Evolutionary conservation across 2,797 vertebrate genomes (phyloP).

Genomic region (Notoglanidium macrostoma): DNA sequence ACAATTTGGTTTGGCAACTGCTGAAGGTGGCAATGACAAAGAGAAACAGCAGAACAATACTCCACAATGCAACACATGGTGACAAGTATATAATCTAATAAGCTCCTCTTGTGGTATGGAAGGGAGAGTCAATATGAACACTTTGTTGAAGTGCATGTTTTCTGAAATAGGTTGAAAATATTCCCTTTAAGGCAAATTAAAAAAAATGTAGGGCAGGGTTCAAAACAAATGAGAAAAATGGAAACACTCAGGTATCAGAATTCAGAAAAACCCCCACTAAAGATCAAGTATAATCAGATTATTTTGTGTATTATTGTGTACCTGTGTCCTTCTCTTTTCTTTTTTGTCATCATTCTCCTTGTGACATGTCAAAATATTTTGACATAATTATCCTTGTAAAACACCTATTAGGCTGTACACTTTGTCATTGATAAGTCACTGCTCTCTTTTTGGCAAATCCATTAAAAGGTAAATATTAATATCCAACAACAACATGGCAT

Average conservation of each 20-base stretch:
- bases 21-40: neutral
- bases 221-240: neutral
- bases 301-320: neutral
- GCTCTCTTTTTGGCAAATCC: neutral
- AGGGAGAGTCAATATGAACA: too few relatives aligned
- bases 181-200: neutral
- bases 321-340: neutral
- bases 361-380: neutral
- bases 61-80: neutral
- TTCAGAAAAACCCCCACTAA: neutral
- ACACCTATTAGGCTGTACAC: neutral
- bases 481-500: constrained; percentile 4
- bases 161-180: too few relatives aligned
- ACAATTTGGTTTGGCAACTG: neutral
- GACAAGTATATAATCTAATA: neutral
- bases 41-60: neutral
- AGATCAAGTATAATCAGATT: neutral
- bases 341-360: neutral
- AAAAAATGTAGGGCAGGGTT: neutral
- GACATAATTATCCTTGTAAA: neutral
- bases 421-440: neutral
- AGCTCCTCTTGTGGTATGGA: too few relatives aligned
- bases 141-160: too few relatives aligned
- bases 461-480: neutral
- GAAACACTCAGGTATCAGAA: neutral